Conservation (phyloP, 2,113 vertebrate genomes). For the Pedetes capensis region DNA sequence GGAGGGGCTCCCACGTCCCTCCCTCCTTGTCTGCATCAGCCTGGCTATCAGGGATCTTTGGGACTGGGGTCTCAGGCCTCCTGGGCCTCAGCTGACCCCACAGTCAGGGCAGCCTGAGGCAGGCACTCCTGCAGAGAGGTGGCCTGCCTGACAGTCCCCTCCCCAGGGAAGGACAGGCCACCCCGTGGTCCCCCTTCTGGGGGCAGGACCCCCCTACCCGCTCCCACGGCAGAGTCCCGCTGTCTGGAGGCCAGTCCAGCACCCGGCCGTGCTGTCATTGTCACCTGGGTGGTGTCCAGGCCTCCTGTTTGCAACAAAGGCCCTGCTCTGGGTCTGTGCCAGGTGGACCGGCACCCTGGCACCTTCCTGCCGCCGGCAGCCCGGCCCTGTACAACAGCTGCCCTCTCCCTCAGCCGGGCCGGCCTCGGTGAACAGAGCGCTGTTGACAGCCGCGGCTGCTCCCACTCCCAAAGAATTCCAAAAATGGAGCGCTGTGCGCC, state of each 20-base stretch:
- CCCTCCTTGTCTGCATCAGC: background rate
- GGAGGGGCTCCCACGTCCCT: background rate
- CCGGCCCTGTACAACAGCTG: conserved; percentile 81
- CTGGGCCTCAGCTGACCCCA: background rate
- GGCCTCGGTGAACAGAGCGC: conserved; percentile 82
- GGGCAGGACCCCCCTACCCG: rapidly evolving
- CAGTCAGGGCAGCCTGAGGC: background rate
- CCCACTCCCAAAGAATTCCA: conserved; percentile 89
- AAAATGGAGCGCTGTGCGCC: conserved; percentile 80
- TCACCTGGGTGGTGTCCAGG: conserved; percentile 68
- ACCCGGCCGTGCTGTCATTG: conserved; percentile 39
- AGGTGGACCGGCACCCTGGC: conserved; percentile 71
- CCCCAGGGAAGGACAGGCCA: background rate
- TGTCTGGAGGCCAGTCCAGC: background rate
- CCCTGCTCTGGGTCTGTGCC: conserved; percentile 71
- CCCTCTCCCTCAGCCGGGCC: conserved; percentile 83
- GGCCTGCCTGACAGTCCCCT: rapidly evolving
- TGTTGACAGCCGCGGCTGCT: conserved; percentile 84
- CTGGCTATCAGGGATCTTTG: rapidly evolving
- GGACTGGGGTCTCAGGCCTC: background rate
- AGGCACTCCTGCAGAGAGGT: rapidly evolving
- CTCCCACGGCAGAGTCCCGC: rapidly evolving
- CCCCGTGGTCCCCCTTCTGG: background rate
- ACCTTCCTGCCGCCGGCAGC: conserved; percentile 86
- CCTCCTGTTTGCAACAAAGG: conserved; percentile 1